Evolutionary conservation across 2,888 invertebrate species (phyloP).

Genomic region (Disparrhopalites patrizii): DNA sequence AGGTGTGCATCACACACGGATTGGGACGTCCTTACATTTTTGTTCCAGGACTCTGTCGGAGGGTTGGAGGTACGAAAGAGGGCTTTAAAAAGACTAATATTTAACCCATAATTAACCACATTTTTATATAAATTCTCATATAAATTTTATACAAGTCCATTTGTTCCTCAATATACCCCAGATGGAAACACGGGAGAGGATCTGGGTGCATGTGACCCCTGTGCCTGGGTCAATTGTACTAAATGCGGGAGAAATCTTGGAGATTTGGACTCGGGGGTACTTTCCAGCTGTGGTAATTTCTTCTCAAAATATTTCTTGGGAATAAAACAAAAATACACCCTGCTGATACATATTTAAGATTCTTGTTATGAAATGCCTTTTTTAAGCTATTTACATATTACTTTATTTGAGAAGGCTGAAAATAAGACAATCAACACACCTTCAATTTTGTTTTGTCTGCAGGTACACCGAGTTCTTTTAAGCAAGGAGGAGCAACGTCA

Average conservation of each 20-base stretch:
- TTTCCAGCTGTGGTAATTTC: not conserved
- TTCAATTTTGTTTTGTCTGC: not conserved
- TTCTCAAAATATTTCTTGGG: too few species aligned
- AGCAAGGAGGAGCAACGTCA: not conserved
- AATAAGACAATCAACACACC: not conserved
- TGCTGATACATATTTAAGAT: too few species aligned
- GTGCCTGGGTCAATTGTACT: not conserved
- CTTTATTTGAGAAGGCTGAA: too few species aligned
- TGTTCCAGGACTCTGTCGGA: not conserved
- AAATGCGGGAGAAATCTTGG: not conserved
- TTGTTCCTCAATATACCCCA: too few species aligned
- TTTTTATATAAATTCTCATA: too few species aligned
- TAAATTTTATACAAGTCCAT: too few species aligned
- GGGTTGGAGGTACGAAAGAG: slow-evolving; percentile 1
- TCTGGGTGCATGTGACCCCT: not conserved
- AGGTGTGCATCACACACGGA: not conserved
- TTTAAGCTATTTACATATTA: too few species aligned
- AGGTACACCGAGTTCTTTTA: not conserved
- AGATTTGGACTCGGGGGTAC: not conserved
- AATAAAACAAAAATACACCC: too few species aligned
- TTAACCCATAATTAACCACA: too few species aligned
- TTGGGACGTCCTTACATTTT: not conserved
- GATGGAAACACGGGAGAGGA: not conserved
- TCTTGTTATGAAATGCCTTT: too few species aligned
- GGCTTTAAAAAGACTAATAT: too few species aligned